Evolutionary conservation across 2,888 invertebrate species (phyloP).

Genomic region (Coremacera marginata): DNA sequence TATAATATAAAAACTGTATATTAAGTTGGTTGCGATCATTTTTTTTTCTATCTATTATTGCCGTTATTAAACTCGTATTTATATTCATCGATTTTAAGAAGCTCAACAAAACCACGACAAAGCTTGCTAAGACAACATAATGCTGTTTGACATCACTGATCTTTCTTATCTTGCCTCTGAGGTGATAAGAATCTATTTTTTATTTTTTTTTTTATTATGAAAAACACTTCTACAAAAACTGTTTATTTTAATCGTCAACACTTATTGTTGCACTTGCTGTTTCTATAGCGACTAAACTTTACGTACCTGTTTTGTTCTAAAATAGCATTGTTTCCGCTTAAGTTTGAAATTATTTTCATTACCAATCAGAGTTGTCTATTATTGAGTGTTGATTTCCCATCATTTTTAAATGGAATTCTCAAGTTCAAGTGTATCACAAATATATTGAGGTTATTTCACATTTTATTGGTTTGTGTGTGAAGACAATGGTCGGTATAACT

Average conservation of each 20-base stretch:
- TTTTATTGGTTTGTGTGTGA: too few relatives aligned
- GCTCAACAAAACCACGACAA: too few relatives aligned
- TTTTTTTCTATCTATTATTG: background rate
- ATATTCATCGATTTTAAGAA: too few relatives aligned
- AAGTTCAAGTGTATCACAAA: constrained; percentile 2
- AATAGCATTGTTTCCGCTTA: background rate
- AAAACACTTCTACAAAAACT: background rate
- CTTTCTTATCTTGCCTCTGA: background rate
- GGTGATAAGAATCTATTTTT: background rate
- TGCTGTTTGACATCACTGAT: too few relatives aligned
- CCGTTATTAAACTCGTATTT: background rate
- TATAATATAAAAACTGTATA: background rate
- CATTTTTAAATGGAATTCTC: too few relatives aligned
- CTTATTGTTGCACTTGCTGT: background rate
- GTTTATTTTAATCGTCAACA: background rate
- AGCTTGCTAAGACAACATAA: too few relatives aligned
- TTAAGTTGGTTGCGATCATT: background rate
- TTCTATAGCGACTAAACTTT: background rate
- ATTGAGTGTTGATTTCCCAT: too few relatives aligned
- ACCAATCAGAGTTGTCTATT: background rate
- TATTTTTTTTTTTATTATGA: background rate
- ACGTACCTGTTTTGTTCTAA: background rate
- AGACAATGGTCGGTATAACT: too few relatives aligned
- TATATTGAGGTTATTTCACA: too few relatives aligned
- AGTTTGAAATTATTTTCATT: background rate